Conservation (phyloP, 64 coral and sea anemone genomes). For the Astreopora myriophthalma region DNA sequence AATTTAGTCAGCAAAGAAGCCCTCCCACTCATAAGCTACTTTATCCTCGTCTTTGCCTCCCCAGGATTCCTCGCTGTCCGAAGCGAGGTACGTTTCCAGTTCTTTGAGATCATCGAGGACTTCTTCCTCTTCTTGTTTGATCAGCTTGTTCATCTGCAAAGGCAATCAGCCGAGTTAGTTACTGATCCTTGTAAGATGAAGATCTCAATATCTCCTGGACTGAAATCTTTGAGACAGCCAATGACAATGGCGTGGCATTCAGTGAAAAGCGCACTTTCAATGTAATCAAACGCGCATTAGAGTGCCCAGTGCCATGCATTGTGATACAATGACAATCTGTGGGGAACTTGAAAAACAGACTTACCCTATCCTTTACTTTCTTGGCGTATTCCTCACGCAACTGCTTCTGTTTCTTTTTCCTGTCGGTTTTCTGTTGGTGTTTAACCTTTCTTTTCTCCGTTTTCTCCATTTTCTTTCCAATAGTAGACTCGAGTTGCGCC, state of each 20-base stretch:
- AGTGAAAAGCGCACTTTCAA: too few species aligned
- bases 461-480: background rate
- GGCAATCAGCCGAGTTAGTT: background rate
- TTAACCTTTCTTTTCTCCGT: background rate
- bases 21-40: background rate
- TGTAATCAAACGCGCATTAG: too few species aligned
- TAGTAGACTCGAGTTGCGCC: background rate
- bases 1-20: slow-evolving; percentile 3
- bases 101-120: background rate
- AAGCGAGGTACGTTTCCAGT: background rate
- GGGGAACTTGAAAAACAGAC: background rate
- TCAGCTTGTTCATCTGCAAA: background rate
- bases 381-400: background rate
- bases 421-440: background rate
- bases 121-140: background rate
- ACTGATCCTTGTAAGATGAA: too few species aligned
- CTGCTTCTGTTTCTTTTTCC: background rate
- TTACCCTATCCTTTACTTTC: slow-evolving; percentile 13
- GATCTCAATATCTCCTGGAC: too few species aligned
- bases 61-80: background rate
- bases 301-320: too few species aligned
- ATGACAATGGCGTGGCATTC: too few species aligned
- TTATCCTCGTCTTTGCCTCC: background rate
- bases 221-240: too few species aligned
- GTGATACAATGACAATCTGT: too few species aligned